A percentile compares a stretch with the other conserved stretches of the same genome.
These are phyloP conservation scores for Chelonus insularis DNA, from an alignment of 1,140 invertebrate genomes.

Conservation along the genomic window DNA sequence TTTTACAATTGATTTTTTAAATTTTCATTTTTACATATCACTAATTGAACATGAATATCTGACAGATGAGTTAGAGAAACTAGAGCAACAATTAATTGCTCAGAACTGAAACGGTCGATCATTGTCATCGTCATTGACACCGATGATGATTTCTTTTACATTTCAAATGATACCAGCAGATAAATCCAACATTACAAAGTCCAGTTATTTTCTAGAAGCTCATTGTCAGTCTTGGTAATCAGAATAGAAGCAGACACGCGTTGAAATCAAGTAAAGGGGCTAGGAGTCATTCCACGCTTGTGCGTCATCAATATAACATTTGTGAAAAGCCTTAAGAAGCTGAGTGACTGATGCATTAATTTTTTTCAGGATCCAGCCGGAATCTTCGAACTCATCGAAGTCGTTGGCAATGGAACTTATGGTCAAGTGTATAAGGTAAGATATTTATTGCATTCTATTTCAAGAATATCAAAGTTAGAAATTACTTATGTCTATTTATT, in stretches of 20 bases:
- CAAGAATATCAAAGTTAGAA: not conserved
- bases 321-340: slow-evolving; percentile 7
- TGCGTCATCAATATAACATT: slow-evolving; percentile 26
- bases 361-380: slow-evolving; percentile 91
- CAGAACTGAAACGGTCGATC: not conserved
- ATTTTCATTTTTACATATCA: too few species aligned
- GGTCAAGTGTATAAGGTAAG: slow-evolving; percentile 99
- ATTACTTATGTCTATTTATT: too few species aligned
- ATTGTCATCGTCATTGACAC: slow-evolving; percentile 21
- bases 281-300: not conserved
- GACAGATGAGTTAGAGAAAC: not conserved
- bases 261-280: not conserved
- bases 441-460: too few species aligned
- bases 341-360: slow-evolving; percentile 11
- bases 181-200: slow-evolving; percentile 2
- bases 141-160: not conserved
- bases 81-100: not conserved
- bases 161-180: not conserved
- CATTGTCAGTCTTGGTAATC: slow-evolving; percentile 1
- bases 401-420: slow-evolving; percentile 99
- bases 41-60: too few species aligned
- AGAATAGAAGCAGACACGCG: not conserved
- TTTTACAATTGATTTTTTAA: too few species aligned
- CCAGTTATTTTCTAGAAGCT: slow-evolving; percentile 5
- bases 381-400: slow-evolving; percentile 99